Conservation (phyloP, 2,888 invertebrate genomes). For the Callinectes sapidus region DNA sequence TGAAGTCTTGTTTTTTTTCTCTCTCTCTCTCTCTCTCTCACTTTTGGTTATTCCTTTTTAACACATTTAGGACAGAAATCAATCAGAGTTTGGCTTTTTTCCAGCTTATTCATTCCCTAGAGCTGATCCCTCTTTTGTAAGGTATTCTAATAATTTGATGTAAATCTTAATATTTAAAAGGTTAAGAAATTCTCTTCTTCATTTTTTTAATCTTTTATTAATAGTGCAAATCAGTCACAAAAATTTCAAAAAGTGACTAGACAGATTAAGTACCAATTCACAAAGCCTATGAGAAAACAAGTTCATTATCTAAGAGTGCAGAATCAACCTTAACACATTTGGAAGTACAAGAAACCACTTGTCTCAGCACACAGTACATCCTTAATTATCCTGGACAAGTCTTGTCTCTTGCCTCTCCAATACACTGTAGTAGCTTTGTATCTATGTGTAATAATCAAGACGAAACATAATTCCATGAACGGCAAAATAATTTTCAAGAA, state of each 20-base stretch:
- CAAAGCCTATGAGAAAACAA: background rate
- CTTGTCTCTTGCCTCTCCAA: background rate
- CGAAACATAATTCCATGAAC: background rate
- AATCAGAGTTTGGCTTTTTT: too few relatives aligned
- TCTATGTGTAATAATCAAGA: background rate
- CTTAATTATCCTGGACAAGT: background rate
- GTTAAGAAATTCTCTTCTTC: too few relatives aligned
- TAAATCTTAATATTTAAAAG: too few relatives aligned
- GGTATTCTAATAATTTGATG: too few relatives aligned
- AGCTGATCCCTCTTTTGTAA: too few relatives aligned
- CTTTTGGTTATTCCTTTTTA: too few relatives aligned
- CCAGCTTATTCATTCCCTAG: too few relatives aligned
- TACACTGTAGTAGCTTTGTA: too few relatives aligned
- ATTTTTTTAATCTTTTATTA: conserved; percentile 35
- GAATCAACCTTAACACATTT: background rate
- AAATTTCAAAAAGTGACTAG: conserved; percentile 54
- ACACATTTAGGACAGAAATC: too few relatives aligned
- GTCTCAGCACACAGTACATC: background rate
- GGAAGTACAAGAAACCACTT: background rate
- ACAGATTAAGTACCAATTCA: conserved; percentile 56
- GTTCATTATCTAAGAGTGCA: background rate
- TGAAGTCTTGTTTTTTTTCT: too few relatives aligned
- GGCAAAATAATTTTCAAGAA: background rate
- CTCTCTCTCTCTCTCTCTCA: too few relatives aligned
- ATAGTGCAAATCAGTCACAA: conserved; percentile 54